A percentile compares a stretch with the other conserved stretches of the same genome.
These are phyloP conservation scores for Gymnoscopelus microlampas DNA, from an alignment of 2,797 vertebrate genomes.

Conservation along the genomic window DNA sequence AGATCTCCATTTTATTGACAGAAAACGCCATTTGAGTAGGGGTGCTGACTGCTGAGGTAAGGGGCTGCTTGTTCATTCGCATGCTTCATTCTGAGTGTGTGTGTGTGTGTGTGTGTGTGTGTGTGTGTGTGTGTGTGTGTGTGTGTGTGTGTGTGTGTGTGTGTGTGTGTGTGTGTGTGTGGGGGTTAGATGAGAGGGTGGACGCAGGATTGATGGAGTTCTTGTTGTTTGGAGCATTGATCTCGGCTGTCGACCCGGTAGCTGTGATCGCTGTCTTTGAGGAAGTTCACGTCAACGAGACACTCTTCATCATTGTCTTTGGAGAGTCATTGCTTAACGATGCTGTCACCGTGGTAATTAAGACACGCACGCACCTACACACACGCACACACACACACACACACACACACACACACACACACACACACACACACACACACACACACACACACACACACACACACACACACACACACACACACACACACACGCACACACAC, in stretches of 20 bases:
- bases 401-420: constrained; percentile 9
- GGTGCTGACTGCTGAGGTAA: too few species aligned
- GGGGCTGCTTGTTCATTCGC: background rate
- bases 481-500: background rate
- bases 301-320: constrained; percentile 95
- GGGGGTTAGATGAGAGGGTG: constrained; percentile 81
- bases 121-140: background rate
- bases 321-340: constrained; percentile 96
- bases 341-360: constrained; percentile 93
- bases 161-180: background rate
- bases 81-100: background rate
- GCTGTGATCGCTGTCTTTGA: constrained; percentile 94
- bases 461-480: background rate
- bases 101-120: background rate
- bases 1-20: too few species aligned
- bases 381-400: constrained; percentile 4
- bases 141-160: background rate
- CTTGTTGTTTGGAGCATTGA: constrained; percentile 92
- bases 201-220: constrained; percentile 93
- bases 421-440: background rate
- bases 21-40: too few species aligned
- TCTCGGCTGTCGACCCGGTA: constrained; percentile 95
- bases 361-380: background rate
- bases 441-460: constrained; percentile 5
- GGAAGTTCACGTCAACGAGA: constrained; percentile 95